phyloP scores from a whole-genome alignment of 2,888 invertebrate genomes.

The Glaucopsyche alexis region DNA sequence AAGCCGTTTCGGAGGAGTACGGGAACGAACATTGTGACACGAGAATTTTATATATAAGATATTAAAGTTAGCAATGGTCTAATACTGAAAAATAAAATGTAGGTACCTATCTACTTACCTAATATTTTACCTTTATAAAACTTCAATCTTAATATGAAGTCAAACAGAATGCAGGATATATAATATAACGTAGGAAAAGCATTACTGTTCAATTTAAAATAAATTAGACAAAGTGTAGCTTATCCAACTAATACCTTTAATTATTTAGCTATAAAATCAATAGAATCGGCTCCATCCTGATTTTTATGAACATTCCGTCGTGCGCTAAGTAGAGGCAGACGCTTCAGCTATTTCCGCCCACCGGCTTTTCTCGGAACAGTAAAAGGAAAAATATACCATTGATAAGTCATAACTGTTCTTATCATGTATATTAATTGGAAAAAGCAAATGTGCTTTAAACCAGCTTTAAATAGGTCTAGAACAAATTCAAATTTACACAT shows the following conservation, averaged over 20 bases:
- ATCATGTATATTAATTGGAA: slow-evolving; percentile 4
- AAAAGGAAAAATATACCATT: slow-evolving; percentile 18
- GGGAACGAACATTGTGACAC: too few species aligned
- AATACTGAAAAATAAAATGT: too few species aligned
- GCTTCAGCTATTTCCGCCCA: slow-evolving; percentile 55
- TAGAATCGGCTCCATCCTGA: slow-evolving; percentile 22
- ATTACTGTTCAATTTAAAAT: not conserved
- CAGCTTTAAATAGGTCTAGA: not conserved
- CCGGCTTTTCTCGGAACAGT: slow-evolving; percentile 42
- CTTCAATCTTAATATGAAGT: not conserved
- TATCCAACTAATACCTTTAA: not conserved
- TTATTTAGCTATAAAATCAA: slow-evolving; percentile 13
- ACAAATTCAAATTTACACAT: not conserved
- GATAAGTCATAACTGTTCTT: slow-evolving; percentile 16
- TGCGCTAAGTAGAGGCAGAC: slow-evolving; percentile 46
- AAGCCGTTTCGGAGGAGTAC: too few species aligned
- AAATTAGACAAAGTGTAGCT: not conserved
- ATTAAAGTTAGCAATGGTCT: too few species aligned
- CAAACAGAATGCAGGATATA: not conserved
- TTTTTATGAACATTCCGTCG: slow-evolving; percentile 54
- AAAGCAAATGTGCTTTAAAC: not conserved
- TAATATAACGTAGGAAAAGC: not conserved
- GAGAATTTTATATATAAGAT: too few species aligned
- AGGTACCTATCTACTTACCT: too few species aligned
- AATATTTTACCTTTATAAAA: not conserved